A percentile compares a stretch with the other conserved stretches of the same genome.
Evolutionary conservation across 2,113 vertebrate species (phyloP).

Genomic region (Hydrochoerus hydrochaeris): DNA sequence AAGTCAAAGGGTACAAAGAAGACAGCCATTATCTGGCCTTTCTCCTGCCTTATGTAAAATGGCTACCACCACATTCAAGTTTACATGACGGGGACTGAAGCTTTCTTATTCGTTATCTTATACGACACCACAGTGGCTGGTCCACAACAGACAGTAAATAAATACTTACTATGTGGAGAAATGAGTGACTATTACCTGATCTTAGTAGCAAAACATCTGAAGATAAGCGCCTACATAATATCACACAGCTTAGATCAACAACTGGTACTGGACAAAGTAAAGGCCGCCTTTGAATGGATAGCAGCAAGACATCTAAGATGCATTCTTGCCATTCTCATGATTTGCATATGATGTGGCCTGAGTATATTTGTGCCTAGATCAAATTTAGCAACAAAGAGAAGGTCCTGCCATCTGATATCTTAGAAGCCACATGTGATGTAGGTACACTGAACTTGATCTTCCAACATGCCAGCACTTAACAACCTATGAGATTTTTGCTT

Average conservation of each 20-base stretch:
- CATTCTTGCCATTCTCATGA: conserved; percentile 28
- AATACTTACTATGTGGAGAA: neutral
- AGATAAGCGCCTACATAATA: neutral
- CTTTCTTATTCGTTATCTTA: neutral
- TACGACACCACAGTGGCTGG: neutral
- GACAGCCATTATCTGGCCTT: neutral
- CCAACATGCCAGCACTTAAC: neutral
- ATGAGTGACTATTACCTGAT: neutral
- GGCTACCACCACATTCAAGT: neutral
- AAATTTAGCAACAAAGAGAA: conserved; percentile 67
- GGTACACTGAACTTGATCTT: conserved; percentile 44
- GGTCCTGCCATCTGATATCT: conserved; percentile 39
- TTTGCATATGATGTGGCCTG: conserved; percentile 45
- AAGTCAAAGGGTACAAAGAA: neutral
- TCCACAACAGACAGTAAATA: neutral
- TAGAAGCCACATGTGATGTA: conserved; percentile 56
- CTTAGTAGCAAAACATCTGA: neutral
- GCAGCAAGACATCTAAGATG: neutral
- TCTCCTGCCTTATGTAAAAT: neutral
- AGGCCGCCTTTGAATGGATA: neutral
- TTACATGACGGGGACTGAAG: neutral
- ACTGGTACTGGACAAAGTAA: neutral
- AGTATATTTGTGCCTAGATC: conserved; percentile 52
- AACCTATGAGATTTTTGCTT: neutral
- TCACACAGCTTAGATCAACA: neutral